A percentile compares a stretch with the other conserved stretches of the same genome.
Conservation (phyloP, 2,797 vertebrate genomes). For the Acanthopagrus latus region DNA sequence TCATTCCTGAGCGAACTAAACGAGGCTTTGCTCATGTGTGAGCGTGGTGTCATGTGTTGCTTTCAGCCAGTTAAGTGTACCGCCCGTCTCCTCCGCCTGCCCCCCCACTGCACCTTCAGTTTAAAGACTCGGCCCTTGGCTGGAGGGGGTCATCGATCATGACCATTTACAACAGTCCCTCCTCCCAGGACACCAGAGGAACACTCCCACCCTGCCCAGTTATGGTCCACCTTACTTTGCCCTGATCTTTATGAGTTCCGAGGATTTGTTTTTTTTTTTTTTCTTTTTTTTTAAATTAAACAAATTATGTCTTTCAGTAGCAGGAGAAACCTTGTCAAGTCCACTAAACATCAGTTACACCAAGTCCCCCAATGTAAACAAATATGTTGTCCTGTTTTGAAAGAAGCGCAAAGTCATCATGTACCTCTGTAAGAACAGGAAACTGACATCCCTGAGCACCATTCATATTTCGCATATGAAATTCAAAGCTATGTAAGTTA, state of each 20-base stretch:
- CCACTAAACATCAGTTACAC: background rate
- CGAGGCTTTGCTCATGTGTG: conserved; percentile 26
- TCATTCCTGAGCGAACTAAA: conserved; percentile 18
- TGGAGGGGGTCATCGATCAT: conserved; percentile 34
- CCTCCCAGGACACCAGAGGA: conserved; percentile 32
- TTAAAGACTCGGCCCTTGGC: conserved; percentile 41
- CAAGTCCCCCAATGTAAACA: background rate
- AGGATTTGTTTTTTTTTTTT: background rate
- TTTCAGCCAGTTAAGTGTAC: conserved; percentile 48
- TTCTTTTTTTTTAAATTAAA: too few relatives aligned
- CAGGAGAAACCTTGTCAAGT: background rate
- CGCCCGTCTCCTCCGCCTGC: conserved; percentile 11
- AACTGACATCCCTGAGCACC: background rate
- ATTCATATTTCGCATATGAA: background rate
- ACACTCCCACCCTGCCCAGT: conserved; percentile 2
- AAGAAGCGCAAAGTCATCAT: background rate
- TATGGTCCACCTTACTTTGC: conserved; percentile 18
- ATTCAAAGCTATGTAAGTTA: background rate
- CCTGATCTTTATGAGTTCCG: conserved; percentile 1
- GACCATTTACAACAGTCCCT: conserved; percentile 47
- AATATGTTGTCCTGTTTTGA: background rate
- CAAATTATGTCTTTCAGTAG: background rate
- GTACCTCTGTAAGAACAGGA: background rate
- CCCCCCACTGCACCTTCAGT: conserved; percentile 18
- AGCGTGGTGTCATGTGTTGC: conserved; percentile 49